Evolutionary conservation across 2,888 invertebrate genomes (phyloP), one percentile per base, ranked within the genome.

Genomic region (Agelastica alni): DNA sequence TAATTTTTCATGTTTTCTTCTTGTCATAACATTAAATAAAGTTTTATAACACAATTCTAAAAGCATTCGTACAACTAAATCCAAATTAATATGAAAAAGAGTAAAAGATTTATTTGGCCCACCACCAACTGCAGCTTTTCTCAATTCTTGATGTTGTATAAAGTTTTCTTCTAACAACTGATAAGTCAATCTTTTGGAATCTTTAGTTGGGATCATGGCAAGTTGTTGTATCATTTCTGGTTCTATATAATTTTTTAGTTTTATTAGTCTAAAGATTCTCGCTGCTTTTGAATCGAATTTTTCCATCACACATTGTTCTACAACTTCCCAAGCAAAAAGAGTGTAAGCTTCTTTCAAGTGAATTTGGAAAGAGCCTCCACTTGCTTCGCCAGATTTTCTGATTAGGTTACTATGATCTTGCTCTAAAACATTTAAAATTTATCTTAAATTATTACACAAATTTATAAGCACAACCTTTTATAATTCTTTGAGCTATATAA

Each of bases 141-240:
- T 69, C 67, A 93, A 81, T 48, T 91, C 89, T 77, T 91, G 84
- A 31, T 65, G 64, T 12, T 86, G 84, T 17, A 87, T 76, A 63
- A 85, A 86, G 72, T 89, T 88, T 69, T 95, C 91, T 72, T 91
- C 89, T 42, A 94, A 78, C 60, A 98, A 78, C 62, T 85, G 87
- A 75, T 95, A 96, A 0, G 93, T 88, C 9, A 95, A 77, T 60
- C 90, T 85, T 73, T 96, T 96, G 2, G 93, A 91, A 75, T 96
- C 94, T 74, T 96, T 97, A 16, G 91, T 88, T 0, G 93, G 91
- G 66, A 97, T 85, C 96, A 97, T 95, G 0, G 92, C 94, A 63
- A 90, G 79, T 68, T 92, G 91, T 73, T 96, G 95, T 53, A 97
- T 89, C 71, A 92, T 88, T 59, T 93, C 95, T 65, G 95, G 93